A percentile compares a stretch with the other conserved stretches of the same genome.
Evolutionary conservation across 2,888 invertebrate genomes (phyloP).

Genomic region (Dichetophora obliterata): DNA sequence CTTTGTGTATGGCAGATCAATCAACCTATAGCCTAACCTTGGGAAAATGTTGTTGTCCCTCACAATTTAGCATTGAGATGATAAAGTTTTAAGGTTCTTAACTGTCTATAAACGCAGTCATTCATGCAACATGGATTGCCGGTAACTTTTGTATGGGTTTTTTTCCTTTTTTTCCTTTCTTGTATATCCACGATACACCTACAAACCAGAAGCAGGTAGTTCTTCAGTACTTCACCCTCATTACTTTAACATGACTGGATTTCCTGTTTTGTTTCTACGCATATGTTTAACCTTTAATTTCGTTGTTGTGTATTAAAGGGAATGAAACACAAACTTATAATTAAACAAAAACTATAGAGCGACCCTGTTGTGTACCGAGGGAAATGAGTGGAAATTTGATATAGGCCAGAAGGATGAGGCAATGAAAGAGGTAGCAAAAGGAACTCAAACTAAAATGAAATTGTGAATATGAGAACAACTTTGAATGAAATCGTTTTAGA

Average conservation of each 20-base stretch:
- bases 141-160: neutral
- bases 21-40: slow-evolving; percentile 16
- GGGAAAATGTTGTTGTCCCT: slow-evolving; percentile 1
- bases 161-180: neutral
- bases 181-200: slow-evolving; percentile 11
- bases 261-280: slow-evolving; percentile 54
- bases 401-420: neutral
- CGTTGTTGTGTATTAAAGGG: neutral
- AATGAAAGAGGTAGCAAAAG: neutral
- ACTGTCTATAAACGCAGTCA: neutral
- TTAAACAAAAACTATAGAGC: neutral
- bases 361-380: no score
- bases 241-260: slow-evolving; percentile 52
- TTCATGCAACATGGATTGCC: slow-evolving; percentile 22
- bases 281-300: slow-evolving; percentile 45
- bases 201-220: neutral
- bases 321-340: slow-evolving; percentile 12
- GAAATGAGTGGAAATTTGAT: neutral
- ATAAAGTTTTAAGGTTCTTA: slow-evolving; percentile 3
- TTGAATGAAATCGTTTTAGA: neutral
- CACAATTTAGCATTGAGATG: slow-evolving; percentile 5
- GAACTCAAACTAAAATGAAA: neutral
- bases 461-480: neutral
- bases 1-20: neutral
- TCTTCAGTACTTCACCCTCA: slow-evolving; percentile 21